Evolutionary conservation across 2,113 vertebrate species (phyloP).

Genomic region (Vidua macroura): DNA sequence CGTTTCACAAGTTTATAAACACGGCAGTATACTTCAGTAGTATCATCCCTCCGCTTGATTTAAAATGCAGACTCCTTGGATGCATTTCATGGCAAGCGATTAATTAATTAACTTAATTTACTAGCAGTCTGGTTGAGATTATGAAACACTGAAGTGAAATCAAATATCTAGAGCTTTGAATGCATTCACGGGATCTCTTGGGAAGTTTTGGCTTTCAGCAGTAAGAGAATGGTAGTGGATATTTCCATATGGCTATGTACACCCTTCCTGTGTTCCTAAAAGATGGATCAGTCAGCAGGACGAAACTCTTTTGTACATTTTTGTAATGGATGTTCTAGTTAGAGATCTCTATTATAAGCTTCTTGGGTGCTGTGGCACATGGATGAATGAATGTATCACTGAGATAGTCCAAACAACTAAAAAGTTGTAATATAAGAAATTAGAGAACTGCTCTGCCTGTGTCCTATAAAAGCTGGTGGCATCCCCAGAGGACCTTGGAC

Average conservation of each 20-base stretch:
- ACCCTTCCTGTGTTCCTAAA: neutral
- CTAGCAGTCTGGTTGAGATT: neutral
- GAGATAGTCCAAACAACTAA: neutral
- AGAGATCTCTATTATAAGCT: neutral
- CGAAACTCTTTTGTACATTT: neutral
- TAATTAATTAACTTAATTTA: neutral
- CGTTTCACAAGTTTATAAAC: neutral
- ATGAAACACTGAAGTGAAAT: neutral
- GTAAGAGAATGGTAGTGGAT: neutral
- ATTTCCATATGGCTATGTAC: constrained; percentile 7
- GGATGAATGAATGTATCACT: neutral
- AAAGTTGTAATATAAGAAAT: neutral
- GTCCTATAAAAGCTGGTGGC: neutral
- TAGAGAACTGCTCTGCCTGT: neutral
- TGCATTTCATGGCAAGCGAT: neutral
- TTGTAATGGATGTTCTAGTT: neutral
- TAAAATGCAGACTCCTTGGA: neutral
- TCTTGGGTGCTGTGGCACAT: neutral
- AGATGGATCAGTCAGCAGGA: neutral
- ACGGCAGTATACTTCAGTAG: rapidly evolving
- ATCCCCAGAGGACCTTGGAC: neutral
- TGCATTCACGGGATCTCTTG: neutral
- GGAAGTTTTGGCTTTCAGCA: constrained; percentile 42
- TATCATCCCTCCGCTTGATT: neutral
- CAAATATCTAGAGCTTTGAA: neutral